Evolutionary conservation across 2,113 vertebrate genomes (phyloP).

Genomic region (Vireo altiloquus): DNA sequence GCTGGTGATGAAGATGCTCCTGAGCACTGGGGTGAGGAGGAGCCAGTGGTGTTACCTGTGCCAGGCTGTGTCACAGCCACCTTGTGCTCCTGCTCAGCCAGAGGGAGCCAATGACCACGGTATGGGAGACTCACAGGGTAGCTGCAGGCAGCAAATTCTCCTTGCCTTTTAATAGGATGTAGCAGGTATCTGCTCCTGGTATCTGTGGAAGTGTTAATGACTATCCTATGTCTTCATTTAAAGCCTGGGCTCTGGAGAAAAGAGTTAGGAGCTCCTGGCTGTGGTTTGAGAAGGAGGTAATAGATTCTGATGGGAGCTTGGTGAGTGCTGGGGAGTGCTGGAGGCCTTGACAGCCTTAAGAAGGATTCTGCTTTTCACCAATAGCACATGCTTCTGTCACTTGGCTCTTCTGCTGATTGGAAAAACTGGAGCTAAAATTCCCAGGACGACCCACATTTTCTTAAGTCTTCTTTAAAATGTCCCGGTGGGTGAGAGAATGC

Average conservation of each 20-base stretch:
- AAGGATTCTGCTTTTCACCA: background rate
- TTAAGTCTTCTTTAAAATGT: background rate
- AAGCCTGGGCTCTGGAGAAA: background rate
- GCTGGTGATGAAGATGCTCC: background rate
- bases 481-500: background rate
- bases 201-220: background rate
- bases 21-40: background rate
- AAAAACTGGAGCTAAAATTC: background rate
- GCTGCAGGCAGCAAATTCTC: background rate
- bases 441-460: background rate
- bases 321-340: background rate
- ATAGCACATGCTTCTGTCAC: background rate
- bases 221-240: background rate
- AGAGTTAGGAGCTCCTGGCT: background rate
- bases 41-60: accelerated
- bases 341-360: background rate
- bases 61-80: background rate
- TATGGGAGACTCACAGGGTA: accelerated
- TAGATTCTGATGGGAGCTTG: background rate
- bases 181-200: background rate
- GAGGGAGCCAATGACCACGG: accelerated
- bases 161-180: accelerated
- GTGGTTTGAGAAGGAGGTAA: background rate
- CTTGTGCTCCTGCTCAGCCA: background rate
- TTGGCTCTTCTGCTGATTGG: background rate